A percentile compares a stretch with the other conserved stretches of the same genome.
These are phyloP conservation scores for Euclidia mi DNA, from an alignment of 2,888 invertebrate species.

Conservation along the genomic window DNA sequence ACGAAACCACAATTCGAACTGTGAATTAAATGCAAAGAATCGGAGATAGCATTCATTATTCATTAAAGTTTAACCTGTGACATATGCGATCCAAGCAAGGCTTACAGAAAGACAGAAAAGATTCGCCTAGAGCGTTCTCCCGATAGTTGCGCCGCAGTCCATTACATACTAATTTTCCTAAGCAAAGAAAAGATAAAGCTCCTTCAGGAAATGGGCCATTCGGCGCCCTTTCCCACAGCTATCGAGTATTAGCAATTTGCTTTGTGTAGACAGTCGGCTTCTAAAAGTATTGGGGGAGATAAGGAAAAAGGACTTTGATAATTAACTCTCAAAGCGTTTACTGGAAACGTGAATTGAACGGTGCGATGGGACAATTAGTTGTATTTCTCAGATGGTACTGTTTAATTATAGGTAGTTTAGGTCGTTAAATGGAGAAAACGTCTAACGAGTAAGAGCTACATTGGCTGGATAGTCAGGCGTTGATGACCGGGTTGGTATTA, in stretches of 20 bases:
- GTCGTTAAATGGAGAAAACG: background rate
- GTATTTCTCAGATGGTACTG: slow-evolving; percentile 52
- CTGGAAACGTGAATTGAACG: slow-evolving; percentile 72
- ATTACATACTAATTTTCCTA: slow-evolving; percentile 46
- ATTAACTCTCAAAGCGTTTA: slow-evolving; percentile 76
- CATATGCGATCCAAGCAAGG: background rate
- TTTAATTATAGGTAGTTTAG: slow-evolving; percentile 48
- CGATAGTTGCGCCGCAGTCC: slow-evolving; percentile 6
- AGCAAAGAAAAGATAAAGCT: slow-evolving; percentile 78
- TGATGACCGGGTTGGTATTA: too few species aligned
- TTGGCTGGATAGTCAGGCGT: too few species aligned
- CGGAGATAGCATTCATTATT: too few species aligned
- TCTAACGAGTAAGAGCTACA: too few species aligned
- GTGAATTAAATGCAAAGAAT: too few species aligned
- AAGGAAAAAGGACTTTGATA: slow-evolving; percentile 75
- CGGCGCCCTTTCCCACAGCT: slow-evolving; percentile 76
- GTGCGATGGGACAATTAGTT: slow-evolving; percentile 68
- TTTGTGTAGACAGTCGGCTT: slow-evolving; percentile 75
- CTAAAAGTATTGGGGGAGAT: slow-evolving; percentile 75
- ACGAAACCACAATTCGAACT: too few species aligned
- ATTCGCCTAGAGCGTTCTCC: background rate
- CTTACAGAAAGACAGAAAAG: background rate
- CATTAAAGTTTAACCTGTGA: too few species aligned
- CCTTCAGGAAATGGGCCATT: slow-evolving; percentile 81
- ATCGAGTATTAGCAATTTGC: slow-evolving; percentile 85